These are phyloP conservation scores for Caenorhabditis angaria DNA, from an alignment of 2,888 invertebrate species.

Conservation along the genomic window DNA sequence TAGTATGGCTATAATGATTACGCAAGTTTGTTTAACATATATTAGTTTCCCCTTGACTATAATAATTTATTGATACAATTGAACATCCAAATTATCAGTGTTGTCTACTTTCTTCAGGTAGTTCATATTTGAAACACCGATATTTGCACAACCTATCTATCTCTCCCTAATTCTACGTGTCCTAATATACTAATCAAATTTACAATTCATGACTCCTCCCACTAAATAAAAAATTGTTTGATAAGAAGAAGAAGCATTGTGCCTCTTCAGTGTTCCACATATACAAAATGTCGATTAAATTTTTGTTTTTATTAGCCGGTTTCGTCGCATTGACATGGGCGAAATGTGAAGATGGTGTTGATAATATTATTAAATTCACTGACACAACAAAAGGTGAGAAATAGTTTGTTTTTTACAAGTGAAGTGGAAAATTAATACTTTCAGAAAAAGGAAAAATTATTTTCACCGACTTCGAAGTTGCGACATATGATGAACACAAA, in stretches of 20 bases:
- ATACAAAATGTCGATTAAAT: not conserved
- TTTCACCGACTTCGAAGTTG: conserved; percentile 55
- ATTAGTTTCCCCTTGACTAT: too few species aligned
- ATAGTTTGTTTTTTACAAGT: not conserved
- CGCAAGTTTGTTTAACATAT: too few species aligned
- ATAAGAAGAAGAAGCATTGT: not conserved
- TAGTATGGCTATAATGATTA: too few species aligned
- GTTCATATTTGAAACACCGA: not conserved
- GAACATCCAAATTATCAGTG: too few species aligned
- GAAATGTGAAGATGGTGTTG: conserved; percentile 59
- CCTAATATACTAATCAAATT: not conserved
- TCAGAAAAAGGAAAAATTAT: conserved; percentile 52
- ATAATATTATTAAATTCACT: conserved; percentile 57
- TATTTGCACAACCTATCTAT: conserved; percentile 5
- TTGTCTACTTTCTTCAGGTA: not conserved
- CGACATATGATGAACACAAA: conserved; percentile 58
- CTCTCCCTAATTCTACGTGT: not conserved
- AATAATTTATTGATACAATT: too few species aligned
- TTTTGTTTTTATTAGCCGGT: not conserved
- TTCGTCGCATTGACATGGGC: conserved; percentile 13
- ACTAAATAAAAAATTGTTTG: not conserved
- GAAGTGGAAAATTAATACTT: conserved; percentile 1
- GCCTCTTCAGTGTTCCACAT: too few species aligned
- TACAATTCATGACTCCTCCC: not conserved
- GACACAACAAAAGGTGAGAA: conserved; percentile 52